phyloP scores from a whole-genome alignment of 1,140 invertebrate species.

The Stegodyphus mimosarum region DNA sequence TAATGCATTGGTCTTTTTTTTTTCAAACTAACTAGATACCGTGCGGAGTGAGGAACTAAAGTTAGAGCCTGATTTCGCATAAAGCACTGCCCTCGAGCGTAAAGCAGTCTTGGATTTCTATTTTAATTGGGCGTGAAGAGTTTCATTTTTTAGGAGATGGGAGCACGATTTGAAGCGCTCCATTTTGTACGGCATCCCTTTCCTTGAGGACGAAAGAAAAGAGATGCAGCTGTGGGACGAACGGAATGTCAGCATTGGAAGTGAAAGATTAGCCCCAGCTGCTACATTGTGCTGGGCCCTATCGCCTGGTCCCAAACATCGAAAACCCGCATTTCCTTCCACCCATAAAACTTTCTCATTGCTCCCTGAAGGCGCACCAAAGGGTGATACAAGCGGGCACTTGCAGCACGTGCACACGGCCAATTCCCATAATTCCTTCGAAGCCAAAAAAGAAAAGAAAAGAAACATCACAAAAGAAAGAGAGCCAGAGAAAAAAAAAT shows the following conservation, averaged over 20 bases:
- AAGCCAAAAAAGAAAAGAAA: slow-evolving; percentile 45
- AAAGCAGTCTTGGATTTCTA: not conserved
- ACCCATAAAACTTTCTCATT: slow-evolving; percentile 58
- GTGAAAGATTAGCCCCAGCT: slow-evolving; percentile 60
- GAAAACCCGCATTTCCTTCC: slow-evolving; percentile 46
- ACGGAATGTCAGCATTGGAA: slow-evolving; percentile 40
- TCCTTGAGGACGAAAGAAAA: slow-evolving; percentile 14
- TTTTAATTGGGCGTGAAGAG: slow-evolving; percentile 49
- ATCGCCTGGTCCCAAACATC: slow-evolving; percentile 35
- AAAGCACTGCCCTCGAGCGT: not conserved
- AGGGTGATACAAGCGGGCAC: slow-evolving; percentile 52
- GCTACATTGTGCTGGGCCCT: slow-evolving; percentile 47
- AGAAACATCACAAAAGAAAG: slow-evolving; percentile 34
- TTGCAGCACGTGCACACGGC: slow-evolving; percentile 56
- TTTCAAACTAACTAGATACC: too few relatives aligned
- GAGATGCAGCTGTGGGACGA: slow-evolving; percentile 40
- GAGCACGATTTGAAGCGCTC: slow-evolving; percentile 41
- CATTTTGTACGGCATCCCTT: slow-evolving; percentile 49
- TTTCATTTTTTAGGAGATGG: slow-evolving; percentile 18
- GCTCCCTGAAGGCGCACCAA: slow-evolving; percentile 53
- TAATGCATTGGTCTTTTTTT: too few relatives aligned
- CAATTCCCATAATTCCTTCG: slow-evolving; percentile 58
- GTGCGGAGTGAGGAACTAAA: too few relatives aligned
- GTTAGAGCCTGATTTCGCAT: too few relatives aligned
- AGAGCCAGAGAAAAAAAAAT: slow-evolving; percentile 24